phyloP scores from a whole-genome alignment of 2,113 vertebrate species.

The Scolopax mira region DNA sequence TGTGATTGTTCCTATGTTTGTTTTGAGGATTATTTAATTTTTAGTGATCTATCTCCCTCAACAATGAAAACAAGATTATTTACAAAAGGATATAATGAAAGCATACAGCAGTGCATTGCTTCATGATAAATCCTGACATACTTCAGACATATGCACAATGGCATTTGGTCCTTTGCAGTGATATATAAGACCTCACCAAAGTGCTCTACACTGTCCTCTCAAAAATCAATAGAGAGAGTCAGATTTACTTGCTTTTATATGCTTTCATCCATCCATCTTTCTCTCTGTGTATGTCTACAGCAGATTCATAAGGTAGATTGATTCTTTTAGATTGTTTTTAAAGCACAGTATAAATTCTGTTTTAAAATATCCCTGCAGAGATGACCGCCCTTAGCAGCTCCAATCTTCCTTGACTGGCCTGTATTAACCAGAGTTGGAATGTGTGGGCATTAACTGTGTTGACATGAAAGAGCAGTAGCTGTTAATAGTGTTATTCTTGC shows the following conservation, averaged over 20 bases:
- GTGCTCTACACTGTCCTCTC: constrained; percentile 14
- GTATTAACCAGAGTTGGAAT: constrained; percentile 50
- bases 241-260: constrained; percentile 19
- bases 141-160: not conserved
- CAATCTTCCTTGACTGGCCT: not conserved
- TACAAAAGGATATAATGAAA: constrained; percentile 27
- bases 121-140: constrained; percentile 28
- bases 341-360: constrained; percentile 50
- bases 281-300: constrained; percentile 4
- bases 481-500: constrained; percentile 71
- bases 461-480: constrained; percentile 62
- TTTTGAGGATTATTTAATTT: constrained; percentile 42
- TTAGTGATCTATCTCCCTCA: constrained; percentile 20
- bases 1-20: not conserved
- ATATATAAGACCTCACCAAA: constrained; percentile 38
- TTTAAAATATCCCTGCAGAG: constrained; percentile 51
- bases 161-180: not conserved
- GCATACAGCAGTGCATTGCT: not conserved
- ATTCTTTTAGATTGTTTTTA: constrained; percentile 49
- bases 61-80: constrained; percentile 46
- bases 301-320: constrained; percentile 5
- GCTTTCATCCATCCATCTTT: constrained; percentile 16
- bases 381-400: not conserved
- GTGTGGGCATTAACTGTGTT: constrained; percentile 58
- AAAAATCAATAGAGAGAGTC: constrained; percentile 28